phyloP scores from a whole-genome alignment of 92 coral and sea anemone species.

The Paramuricea clavata region DNA sequence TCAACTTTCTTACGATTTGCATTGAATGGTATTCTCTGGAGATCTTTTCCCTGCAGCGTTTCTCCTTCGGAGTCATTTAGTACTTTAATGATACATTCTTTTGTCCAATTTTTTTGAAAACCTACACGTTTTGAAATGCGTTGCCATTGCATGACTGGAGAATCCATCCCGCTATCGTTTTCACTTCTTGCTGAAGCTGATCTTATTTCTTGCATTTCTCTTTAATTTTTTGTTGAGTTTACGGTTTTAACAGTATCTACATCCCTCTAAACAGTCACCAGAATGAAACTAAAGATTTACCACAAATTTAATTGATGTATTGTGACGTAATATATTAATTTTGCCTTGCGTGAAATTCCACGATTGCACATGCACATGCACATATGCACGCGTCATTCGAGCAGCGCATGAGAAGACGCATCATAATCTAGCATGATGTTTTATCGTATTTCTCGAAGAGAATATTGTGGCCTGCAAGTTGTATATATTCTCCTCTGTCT shows the following conservation, averaged over 20 bases:
- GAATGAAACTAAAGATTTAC: not conserved
- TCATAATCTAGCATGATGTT: no score
- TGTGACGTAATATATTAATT: no score
- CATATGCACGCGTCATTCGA: no score
- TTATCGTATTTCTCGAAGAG: no score
- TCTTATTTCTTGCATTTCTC: not conserved
- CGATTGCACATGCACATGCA: no score
- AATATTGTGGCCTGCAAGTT: no score
- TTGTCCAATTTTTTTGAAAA: constrained; percentile 39
- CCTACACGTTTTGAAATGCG: constrained; percentile 33
- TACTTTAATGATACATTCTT: constrained; percentile 35
- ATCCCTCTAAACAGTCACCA: not conserved
- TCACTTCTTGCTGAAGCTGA: not conserved
- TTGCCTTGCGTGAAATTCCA: no score
- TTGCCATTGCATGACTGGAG: constrained; percentile 5
- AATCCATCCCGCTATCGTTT: not conserved
- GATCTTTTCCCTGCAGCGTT: constrained; percentile 12
- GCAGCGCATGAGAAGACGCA: no score
- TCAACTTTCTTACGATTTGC: constrained; percentile 26
- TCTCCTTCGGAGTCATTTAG: constrained; percentile 35
- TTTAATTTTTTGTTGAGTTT: not conserved
- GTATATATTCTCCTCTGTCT: no score
- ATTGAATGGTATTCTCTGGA: constrained; percentile 40
- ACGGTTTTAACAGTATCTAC: not conserved
- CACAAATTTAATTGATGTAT: no score